phyloP scores from a whole-genome alignment of 2,888 invertebrate genomes.

The Gymnoscelis rufifasciata region DNA sequence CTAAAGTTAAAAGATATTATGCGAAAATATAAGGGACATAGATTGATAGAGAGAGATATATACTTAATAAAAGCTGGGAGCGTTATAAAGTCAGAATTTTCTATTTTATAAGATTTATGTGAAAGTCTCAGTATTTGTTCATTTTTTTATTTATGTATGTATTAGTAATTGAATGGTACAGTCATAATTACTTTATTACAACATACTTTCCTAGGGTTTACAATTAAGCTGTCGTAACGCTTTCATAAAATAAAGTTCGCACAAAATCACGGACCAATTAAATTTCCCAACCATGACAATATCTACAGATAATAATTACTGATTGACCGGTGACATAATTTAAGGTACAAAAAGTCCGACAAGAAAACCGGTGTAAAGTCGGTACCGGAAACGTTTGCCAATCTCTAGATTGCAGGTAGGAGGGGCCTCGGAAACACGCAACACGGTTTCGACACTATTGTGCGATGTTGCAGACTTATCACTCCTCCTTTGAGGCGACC shows the following conservation, averaged over 20 bases:
- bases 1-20: too few relatives aligned
- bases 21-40: conserved; percentile 4
- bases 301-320: conserved; percentile 16
- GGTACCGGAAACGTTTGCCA: conserved; percentile 64
- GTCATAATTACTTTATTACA: too few relatives aligned
- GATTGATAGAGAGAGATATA: not conserved
- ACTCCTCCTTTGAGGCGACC: conserved; percentile 10
- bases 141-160: too few relatives aligned
- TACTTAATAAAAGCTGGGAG: too few relatives aligned
- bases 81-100: too few relatives aligned
- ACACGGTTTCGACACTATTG: conserved; percentile 35
- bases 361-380: conserved; percentile 53
- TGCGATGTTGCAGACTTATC: conserved; percentile 12
- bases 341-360: conserved; percentile 37
- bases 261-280: too few relatives aligned
- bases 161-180: too few relatives aligned
- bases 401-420: conserved; percentile 47
- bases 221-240: too few relatives aligned
- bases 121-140: too few relatives aligned
- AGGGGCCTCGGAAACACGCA: conserved; percentile 43
- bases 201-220: too few relatives aligned
- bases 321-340: conserved; percentile 49
- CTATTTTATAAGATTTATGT: too few relatives aligned
- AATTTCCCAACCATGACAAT: conserved; percentile 3
- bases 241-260: too few relatives aligned